Percentiles rank a stretch among this genome's conserved stretches.
These are phyloP conservation scores for Crocuta crocuta DNA, from an alignment of 2,113 vertebrate genomes.

Conservation along the genomic window DNA sequence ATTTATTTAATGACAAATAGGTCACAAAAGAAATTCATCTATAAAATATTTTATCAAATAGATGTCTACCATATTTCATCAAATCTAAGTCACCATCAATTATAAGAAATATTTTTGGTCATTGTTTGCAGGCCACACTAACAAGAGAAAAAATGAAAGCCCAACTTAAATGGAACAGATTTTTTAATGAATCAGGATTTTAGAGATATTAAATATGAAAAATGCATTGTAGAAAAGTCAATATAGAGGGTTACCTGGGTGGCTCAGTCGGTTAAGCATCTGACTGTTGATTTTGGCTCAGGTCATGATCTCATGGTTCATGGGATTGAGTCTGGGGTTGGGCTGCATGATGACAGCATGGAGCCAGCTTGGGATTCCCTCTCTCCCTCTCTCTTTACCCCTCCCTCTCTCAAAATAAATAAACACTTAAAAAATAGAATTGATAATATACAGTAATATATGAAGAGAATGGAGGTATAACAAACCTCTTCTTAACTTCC, in stretches of 20 bases:
- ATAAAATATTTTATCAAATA: neutral
- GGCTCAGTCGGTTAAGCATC: no score
- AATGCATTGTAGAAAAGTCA: neutral
- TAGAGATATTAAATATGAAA: neutral
- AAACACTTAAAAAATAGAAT: no score
- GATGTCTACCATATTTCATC: neutral
- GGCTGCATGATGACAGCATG: no score
- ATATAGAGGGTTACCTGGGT: neutral
- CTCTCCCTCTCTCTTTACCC: no score
- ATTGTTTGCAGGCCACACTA: neutral
- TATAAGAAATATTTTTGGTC: neutral
- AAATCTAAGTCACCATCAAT: neutral
- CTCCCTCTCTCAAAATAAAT: no score
- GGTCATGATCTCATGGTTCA: no score
- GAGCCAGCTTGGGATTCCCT: no score
- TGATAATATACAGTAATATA: neutral
- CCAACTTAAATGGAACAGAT: neutral
- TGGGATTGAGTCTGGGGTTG: no score
- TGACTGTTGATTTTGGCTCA: no score
- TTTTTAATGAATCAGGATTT: neutral
- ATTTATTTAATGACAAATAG: conserved; percentile 2
- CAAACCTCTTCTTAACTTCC: neutral
- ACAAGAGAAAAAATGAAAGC: neutral
- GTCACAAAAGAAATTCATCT: neutral
- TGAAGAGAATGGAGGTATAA: neutral